Conservation (phyloP, 2,113 vertebrate species). For the Xiphorhynchus elegans region DNA sequence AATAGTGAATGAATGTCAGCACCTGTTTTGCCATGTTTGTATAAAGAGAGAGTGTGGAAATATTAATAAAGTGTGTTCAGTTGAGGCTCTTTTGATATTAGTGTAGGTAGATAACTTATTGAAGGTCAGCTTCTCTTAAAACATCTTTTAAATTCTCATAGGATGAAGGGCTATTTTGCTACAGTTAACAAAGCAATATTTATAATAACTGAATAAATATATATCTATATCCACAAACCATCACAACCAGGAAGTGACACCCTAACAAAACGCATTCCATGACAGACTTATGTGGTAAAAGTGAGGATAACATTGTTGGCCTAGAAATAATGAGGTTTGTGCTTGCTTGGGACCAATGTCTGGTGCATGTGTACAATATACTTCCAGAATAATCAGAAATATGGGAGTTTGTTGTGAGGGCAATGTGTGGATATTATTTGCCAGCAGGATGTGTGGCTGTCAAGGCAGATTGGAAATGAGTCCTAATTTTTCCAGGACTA, state of each 20-base stretch:
- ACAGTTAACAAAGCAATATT: not conserved
- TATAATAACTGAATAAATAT: not conserved
- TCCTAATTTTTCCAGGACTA: not conserved
- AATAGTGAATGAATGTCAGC: not conserved
- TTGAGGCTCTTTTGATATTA: not conserved
- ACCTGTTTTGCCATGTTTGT: not conserved
- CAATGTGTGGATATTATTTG: not conserved
- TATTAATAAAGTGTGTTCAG: not conserved
- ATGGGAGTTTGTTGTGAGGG: not conserved
- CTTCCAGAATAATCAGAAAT: not conserved
- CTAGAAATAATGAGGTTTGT: not conserved
- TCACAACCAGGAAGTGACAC: not conserved
- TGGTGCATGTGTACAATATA: not conserved
- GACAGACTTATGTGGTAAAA: not conserved
- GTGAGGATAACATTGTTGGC: not conserved
- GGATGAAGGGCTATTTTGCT: not conserved
- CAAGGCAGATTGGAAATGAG: not conserved
- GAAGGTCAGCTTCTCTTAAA: not conserved
- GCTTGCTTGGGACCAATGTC: not conserved
- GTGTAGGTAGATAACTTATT: not conserved
- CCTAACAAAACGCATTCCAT: not conserved
- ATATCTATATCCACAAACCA: not conserved
- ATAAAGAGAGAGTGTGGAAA: not conserved
- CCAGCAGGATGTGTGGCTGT: not conserved
- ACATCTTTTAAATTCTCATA: not conserved